Base-by-base conservation (phyloP, 2,888 invertebrate species). In the Apamea monoglypha region DNA sequence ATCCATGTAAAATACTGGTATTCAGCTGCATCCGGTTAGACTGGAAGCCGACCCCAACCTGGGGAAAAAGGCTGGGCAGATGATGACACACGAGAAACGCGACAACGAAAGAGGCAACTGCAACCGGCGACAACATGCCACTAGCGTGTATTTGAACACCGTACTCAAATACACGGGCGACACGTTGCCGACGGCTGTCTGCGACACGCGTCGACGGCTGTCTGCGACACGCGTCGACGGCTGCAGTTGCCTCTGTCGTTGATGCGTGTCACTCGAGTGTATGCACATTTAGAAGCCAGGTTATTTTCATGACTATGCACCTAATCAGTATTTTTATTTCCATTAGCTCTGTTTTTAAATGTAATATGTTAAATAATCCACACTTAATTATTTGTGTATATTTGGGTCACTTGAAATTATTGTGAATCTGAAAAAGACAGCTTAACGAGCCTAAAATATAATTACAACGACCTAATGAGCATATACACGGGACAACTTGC, bases 381-480 rank as follows among this genome's bases (percentile, higher is more conserved):
- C 25, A 44, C 12, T 44, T 47, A 61, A 69, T 64, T 21, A 32
- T 21, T 47, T 59, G 36, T 1, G 32, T 40, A 81, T 40, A 76
- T 64, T 73, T 64, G 18, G 74, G 36, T 56, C 53, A n/a, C 40
- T 64, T 75, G 61, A 78, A 80, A 78, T 68, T 50, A 76, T 66
- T 61, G 36, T 61, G 32, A 66, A 53, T 40, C 78, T 75, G 74
- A 67, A 78, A 76, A 74, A 78, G 78, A 85, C 76, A 80, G 67
- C 63, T 71, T 79, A 80, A 75, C 36, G 67, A 82, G 36, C 12
- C 67, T 40, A 63, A 80, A 78, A 71, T 85, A 64, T 79, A 80
- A 88, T 86, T 78, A 78, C 61, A 80, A 70, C 36, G 50, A 74
- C 25, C 74, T 88, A 86, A 80, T 85, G 77, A 82, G 74, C 36